Percentiles rank a stretch among this genome's conserved stretches.
phyloP scores from a whole-genome alignment of 2,888 invertebrate species.

The Ophioninae sp. region DNA sequence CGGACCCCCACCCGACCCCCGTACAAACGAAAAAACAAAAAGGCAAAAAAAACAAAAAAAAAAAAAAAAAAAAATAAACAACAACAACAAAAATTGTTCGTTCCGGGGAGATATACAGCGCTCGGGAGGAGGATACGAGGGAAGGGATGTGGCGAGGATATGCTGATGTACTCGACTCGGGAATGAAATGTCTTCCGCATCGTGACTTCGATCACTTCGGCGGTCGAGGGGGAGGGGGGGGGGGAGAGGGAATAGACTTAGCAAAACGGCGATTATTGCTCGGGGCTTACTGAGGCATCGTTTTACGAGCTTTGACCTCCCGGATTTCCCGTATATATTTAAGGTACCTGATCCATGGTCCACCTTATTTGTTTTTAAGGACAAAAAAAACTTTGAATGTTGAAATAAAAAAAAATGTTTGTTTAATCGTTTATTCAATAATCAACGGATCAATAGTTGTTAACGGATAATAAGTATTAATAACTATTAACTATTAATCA shows the following conservation, averaged over 20 bases:
- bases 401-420: too few relatives aligned
- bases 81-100: too few relatives aligned
- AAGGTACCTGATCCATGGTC: too few relatives aligned
- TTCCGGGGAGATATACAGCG: constrained; percentile 32
- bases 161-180: constrained; percentile 21
- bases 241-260: neutral
- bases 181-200: constrained; percentile 29
- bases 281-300: neutral
- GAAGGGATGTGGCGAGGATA: constrained; percentile 34
- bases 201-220: constrained; percentile 13
- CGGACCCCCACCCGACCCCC: constrained; percentile 53
- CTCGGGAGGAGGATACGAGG: constrained; percentile 12
- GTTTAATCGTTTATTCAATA: too few relatives aligned
- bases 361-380: too few relatives aligned
- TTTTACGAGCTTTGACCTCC: constrained; percentile 3
- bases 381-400: too few relatives aligned
- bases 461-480: too few relatives aligned
- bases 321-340: too few relatives aligned
- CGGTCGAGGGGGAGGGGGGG: too few relatives aligned
- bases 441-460: too few relatives aligned
- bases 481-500: too few relatives aligned
- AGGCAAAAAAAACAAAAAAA: constrained; percentile 35
- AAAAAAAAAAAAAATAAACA: too few relatives aligned
- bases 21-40: constrained; percentile 53
- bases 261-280: constrained; percentile 2